phyloP scores from a whole-genome alignment of 1,140 invertebrate genomes.

The Drosophila asahinai region DNA sequence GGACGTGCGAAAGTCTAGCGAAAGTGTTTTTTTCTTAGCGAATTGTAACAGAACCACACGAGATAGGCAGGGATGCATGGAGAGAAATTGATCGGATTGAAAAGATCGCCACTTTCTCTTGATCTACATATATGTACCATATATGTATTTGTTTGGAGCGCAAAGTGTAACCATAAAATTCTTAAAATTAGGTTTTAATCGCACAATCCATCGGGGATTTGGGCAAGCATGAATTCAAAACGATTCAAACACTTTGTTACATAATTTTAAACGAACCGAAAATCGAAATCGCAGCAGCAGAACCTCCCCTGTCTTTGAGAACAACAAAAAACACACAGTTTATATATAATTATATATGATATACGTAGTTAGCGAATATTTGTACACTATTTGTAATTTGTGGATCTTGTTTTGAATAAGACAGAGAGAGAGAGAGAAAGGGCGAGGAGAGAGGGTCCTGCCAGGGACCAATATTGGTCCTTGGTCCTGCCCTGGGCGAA shows the following conservation, averaged over 20 bases:
- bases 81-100: not conserved
- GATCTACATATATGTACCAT: constrained; percentile 23
- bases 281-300: constrained; percentile 3
- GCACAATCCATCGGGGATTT: not conserved
- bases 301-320: constrained; percentile 1
- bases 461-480: too few species aligned
- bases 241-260: constrained; percentile 59
- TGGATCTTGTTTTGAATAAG: constrained; percentile 24
- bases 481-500: constrained; percentile 11
- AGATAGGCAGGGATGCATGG: not conserved
- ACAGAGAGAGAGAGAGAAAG: not conserved
- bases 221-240: constrained; percentile 16
- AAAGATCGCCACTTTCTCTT: constrained; percentile 10
- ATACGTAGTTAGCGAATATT: constrained; percentile 75
- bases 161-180: constrained; percentile 8
- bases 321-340: not conserved
- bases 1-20: constrained; percentile 10
- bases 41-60: constrained; percentile 28
- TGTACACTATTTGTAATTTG: constrained; percentile 78
- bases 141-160: constrained; percentile 23
- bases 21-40: constrained; percentile 38
- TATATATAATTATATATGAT: constrained; percentile 35
- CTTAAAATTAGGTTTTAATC: constrained; percentile 20
- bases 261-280: constrained; percentile 62
- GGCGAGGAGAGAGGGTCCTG: not conserved